Base-by-base conservation (phyloP, 2,113 vertebrate species). In the Salminus brasiliensis region DNA sequence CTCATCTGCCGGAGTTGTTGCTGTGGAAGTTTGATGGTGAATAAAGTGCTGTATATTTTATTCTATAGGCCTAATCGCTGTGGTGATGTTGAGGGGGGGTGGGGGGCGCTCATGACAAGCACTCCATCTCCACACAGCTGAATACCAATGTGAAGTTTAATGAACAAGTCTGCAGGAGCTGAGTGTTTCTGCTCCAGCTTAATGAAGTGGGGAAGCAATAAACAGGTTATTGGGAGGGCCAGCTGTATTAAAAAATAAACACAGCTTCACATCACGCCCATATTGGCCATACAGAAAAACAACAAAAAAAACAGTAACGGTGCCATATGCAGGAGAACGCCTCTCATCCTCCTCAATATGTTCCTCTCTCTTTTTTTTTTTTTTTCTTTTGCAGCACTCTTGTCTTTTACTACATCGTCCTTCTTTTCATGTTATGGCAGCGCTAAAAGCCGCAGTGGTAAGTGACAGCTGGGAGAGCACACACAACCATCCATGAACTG, bases 161-260 rank as follows among this genome's bases (percentile, higher is more conserved):
- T 88, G 88, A 92, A 88, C 84, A 85, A 70, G 78, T 81, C 76
- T 84, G 86, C 86, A 78, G 84, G 79, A 85, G 88, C 81, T 67
- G 78, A 84, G 81, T 88, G 82, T 91, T 89, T 90, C 88, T 76
- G 82, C 84, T 86, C 75, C 65, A 65, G 75, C 81, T 62, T 88
- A 90, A 90, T 90, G 88, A 91, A 89, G 87, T 87, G 80, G 87
- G 85, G 85, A 89, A 84, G 86, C 85, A 88, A 88, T 91, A 91
- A 90, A 90, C 85, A 90, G 85, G 88, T 91, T 90, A 91, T 91
- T 84, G 88, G 71, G 90, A 82, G 83, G 84, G 74, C 85, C 81
- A 81, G 80, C 84, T 89, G 86, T 83, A 79, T 77, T 81, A 65
- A 75, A 87, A 80, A 77, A 85, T 78, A 70, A 82, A 85, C 66